Evolutionary conservation across 2,888 invertebrate genomes (phyloP).

Genomic region (Spilosoma lubricipeda): DNA sequence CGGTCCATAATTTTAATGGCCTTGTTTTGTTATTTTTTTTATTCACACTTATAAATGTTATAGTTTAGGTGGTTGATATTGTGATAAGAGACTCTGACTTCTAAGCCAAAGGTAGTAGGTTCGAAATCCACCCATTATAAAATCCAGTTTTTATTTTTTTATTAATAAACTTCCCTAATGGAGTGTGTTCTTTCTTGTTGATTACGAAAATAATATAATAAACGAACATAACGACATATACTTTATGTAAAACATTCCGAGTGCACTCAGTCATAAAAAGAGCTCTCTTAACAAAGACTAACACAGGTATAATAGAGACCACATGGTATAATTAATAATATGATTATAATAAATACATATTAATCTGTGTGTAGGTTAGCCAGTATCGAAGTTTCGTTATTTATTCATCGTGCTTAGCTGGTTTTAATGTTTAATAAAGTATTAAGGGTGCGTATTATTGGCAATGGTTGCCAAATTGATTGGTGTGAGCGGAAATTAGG

Average conservation of each 20-base stretch:
- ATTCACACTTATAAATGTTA: neutral
- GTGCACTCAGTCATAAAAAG: conserved; percentile 42
- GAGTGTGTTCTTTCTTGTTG: neutral
- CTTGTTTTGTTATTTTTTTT: neutral
- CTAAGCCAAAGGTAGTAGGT: neutral
- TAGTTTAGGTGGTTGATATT: neutral
- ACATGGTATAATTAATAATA: conserved; percentile 60
- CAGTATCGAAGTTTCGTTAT: conserved; percentile 58
- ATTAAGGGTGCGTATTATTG: conserved; percentile 43
- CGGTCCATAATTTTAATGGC: too few species aligned
- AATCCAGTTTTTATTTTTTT: neutral
- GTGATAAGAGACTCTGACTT: neutral
- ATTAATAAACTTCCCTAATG: neutral
- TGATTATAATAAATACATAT: conserved; percentile 61
- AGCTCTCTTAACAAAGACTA: conserved; percentile 56
- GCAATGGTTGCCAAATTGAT: conserved; percentile 71
- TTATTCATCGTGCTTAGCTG: conserved; percentile 77
- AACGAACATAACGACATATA: neutral
- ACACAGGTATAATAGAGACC: conserved; percentile 78
- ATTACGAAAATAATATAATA: neutral
- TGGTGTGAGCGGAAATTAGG: conserved; percentile 70
- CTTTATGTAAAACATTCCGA: conserved; percentile 9
- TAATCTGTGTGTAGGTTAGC: conserved; percentile 74
- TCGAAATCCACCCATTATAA: neutral
- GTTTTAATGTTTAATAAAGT: conserved; percentile 56